Conservation (phyloP, 2,113 vertebrate species). For the Pelecanoides urinatrix region DNA sequence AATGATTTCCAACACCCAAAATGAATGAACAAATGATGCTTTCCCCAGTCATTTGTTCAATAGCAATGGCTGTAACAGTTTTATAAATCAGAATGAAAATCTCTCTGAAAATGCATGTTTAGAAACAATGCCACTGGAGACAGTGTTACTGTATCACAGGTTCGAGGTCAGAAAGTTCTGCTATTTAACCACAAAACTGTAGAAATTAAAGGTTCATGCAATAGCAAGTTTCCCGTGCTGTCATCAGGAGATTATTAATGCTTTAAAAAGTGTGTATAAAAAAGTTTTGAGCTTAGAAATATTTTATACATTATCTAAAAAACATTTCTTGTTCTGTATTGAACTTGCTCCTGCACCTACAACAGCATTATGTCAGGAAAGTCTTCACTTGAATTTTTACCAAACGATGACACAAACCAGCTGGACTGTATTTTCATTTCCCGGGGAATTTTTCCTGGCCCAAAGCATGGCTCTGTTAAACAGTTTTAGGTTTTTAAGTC, state of each 20-base stretch:
- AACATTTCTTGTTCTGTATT: neutral
- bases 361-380: neutral
- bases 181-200: neutral
- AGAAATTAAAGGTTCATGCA: neutral
- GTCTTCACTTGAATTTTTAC: neutral
- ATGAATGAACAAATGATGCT: neutral
- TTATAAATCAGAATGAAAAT: neutral
- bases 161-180: neutral
- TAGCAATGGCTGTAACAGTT: neutral
- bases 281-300: neutral
- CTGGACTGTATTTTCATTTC: neutral
- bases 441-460: neutral
- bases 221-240: neutral
- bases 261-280: neutral
- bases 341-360: neutral
- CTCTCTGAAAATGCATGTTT: neutral
- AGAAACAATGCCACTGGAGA: neutral
- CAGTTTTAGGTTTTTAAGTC: neutral
- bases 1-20: neutral
- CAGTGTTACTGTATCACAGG: neutral
- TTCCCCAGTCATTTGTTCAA: neutral
- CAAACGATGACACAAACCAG: neutral
- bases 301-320: neutral
- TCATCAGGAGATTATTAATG: neutral
- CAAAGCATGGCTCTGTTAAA: neutral